Evolutionary conservation across 2,888 invertebrate genomes (phyloP).

Genomic region (Eutolmus rufibarbis): DNA sequence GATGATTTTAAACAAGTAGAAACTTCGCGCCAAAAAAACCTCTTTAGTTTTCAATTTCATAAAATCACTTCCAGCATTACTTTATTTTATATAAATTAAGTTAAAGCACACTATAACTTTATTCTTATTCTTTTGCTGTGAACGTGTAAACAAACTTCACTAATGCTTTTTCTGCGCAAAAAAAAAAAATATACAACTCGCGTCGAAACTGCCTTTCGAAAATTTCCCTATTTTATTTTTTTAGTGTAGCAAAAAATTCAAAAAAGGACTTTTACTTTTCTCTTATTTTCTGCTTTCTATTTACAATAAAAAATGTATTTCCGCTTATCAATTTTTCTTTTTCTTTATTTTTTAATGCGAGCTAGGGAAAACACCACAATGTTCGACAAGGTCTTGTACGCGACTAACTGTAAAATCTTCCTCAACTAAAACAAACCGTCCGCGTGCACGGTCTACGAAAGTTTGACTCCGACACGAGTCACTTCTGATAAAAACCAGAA

Average conservation of each 20-base stretch:
- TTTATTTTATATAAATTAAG: not conserved
- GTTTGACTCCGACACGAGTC: constrained; percentile 22
- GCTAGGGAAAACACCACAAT: constrained; percentile 59
- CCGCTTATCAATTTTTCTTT: not conserved
- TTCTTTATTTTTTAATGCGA: not conserved
- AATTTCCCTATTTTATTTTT: not conserved
- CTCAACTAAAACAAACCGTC: constrained; percentile 43
- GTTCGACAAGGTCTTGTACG: constrained; percentile 64
- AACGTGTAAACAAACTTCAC: not conserved
- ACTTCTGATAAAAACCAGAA: constrained; percentile 22
- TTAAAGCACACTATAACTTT: not conserved
- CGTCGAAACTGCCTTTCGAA: not conserved
- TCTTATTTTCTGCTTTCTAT: constrained; percentile 49
- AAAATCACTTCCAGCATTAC: not conserved
- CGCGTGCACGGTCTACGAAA: constrained; percentile 43
- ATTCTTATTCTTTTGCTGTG: not conserved
- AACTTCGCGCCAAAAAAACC: constrained; percentile 36
- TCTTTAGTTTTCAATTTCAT: not conserved
- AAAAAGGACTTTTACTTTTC: constrained; percentile 10
- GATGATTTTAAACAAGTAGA: constrained; percentile 25
- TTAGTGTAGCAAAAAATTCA: not conserved
- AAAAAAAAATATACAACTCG: not conserved
- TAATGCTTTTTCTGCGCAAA: not conserved
- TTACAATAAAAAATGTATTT: not conserved
- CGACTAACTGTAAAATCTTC: constrained; percentile 63